Evolutionary conservation across 2,797 vertebrate species (phyloP).

Genomic region (Alcedo quadribrachys): DNA sequence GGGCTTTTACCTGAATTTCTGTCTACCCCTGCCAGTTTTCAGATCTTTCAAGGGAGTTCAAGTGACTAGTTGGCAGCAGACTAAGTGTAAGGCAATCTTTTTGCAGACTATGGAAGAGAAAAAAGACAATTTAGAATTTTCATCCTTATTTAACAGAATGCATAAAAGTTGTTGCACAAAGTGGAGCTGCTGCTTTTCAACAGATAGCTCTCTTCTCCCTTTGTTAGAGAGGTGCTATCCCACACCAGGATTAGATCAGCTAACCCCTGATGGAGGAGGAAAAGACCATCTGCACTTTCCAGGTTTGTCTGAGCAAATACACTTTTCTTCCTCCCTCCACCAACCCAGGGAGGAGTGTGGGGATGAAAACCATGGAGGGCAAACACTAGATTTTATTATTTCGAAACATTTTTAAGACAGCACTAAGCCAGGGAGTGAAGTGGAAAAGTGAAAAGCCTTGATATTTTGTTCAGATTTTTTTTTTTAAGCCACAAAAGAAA

Average conservation of each 20-base stretch:
- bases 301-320: background rate
- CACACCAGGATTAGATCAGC: background rate
- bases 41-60: background rate
- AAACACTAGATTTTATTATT: conserved; percentile 37
- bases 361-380: background rate
- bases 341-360: background rate
- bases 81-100: background rate
- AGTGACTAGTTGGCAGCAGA: background rate
- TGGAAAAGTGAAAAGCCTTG: conserved; percentile 51
- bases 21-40: background rate
- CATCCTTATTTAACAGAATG: background rate
- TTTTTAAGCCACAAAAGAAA: conserved; percentile 52
- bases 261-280: background rate
- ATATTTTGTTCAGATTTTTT: conserved; percentile 52
- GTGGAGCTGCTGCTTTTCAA: background rate
- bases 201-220: background rate
- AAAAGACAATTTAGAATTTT: background rate
- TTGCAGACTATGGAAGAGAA: background rate
- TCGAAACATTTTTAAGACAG: conserved; percentile 28
- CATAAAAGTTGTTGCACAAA: background rate
- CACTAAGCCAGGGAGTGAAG: conserved; percentile 57
- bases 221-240: background rate
- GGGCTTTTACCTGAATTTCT: conserved; percentile 28
- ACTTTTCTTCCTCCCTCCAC: background rate
- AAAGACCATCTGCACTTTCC: background rate